Base-by-base conservation (phyloP, 2,797 vertebrate genomes). In the Hyperoplus immaculatus region DNA sequence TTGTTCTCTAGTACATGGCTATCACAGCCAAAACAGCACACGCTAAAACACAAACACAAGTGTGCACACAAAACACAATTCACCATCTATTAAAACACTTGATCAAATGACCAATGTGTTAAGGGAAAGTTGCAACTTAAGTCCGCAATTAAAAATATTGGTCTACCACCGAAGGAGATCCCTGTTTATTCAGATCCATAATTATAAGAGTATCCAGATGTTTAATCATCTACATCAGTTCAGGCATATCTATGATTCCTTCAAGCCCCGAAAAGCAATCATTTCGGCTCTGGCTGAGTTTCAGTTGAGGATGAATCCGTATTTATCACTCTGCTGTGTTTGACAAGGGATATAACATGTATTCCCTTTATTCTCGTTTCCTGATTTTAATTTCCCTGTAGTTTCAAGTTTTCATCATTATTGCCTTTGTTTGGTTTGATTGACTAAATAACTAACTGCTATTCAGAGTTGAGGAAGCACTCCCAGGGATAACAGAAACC, bases 31-130 rank as follows among this genome's bases (percentile, higher is more conserved):
- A 29, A 3, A 29, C 29, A 29, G 29, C 29, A 29, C 29, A 29
- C 29, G 29, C 29, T 29, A 29, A 29, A 29, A 29, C 29, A 29
- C 29, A 29, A 29, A 29, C 39, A 51, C 72, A 59, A 54, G 4
- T 65, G 54, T 53, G 10, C 39, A 58, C 58, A 68, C 18, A 73
- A 66, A 12, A 63, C 49, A 16, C 10, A 38, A 21, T 29, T 29
- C 29, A 29, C 29, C 29, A 29, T 29, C 29, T 29, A 29, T 29
- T 3, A 29, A 49, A 60, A 69, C 39, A 16, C 11, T 7, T 21
- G 6, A 64, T 61, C 5, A 39, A 9, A 15, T 21, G 29, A n/a
- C 15, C 1, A 29, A 14, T 8, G 7, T 29, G 12, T 38, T 11
- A 55, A 49, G 41, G 65, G 2, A 77, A 41, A 51, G 10, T 4